Percentiles rank a stretch among this genome's conserved stretches.
phyloP scores from a whole-genome alignment of 2,113 vertebrate genomes.

The Hyaena hyaena region DNA sequence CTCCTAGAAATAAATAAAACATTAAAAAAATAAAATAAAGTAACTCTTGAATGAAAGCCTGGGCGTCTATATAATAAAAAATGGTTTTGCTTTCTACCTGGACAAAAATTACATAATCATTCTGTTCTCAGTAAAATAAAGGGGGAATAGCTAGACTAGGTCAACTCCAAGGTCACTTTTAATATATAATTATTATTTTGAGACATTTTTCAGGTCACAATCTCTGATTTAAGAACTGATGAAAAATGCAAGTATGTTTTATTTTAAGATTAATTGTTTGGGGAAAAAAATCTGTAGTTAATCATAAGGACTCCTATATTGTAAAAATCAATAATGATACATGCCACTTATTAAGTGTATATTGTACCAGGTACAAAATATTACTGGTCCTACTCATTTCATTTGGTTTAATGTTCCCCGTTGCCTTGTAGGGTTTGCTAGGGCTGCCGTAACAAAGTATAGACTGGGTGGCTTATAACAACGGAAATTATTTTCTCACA shows the following conservation, averaged over 20 bases:
- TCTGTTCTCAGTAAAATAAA: neutral
- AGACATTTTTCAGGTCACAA: neutral
- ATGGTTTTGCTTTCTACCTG: neutral
- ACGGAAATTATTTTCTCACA: neutral
- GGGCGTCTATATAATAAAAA: neutral
- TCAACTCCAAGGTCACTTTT: neutral
- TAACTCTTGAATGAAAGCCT: neutral
- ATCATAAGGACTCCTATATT: neutral
- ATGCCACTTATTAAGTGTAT: neutral
- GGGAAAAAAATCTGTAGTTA: neutral
- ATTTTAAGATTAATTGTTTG: neutral
- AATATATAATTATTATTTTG: slow-evolving; percentile 41
- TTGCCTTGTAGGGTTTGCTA: neutral
- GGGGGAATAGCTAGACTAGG: neutral
- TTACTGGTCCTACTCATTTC: neutral
- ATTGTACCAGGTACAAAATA: neutral
- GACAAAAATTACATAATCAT: neutral
- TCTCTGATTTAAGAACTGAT: neutral
- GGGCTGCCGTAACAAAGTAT: neutral
- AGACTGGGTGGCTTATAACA: neutral
- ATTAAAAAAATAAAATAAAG: neutral
- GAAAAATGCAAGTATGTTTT: neutral
- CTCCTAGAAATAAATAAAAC: too few species aligned
- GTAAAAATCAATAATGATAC: slow-evolving; percentile 7
- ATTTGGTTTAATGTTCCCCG: neutral